Conservation (phyloP, 2,113 vertebrate genomes). For the Rhinichthys klamathensis region DNA sequence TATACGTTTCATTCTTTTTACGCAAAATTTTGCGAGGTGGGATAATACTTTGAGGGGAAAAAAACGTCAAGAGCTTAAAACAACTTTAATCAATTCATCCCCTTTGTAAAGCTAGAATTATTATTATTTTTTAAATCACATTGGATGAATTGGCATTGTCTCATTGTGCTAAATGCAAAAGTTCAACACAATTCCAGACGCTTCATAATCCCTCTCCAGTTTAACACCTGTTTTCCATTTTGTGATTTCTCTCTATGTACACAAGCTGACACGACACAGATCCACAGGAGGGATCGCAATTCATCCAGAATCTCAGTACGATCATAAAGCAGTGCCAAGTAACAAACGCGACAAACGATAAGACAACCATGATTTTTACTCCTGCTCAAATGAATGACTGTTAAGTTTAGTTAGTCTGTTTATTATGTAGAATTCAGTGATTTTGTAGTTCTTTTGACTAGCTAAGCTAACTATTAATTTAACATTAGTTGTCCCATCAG, state of each 20-base stretch:
- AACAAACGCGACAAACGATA: neutral
- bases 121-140: neutral
- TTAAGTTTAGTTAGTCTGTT: neutral
- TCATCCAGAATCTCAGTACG: constrained; percentile 1
- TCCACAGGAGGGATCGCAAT: constrained; percentile 14
- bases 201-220: constrained; percentile 6
- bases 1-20: neutral
- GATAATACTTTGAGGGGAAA: neutral
- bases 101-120: neutral
- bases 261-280: neutral
- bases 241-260: constrained; percentile 21
- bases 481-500: neutral
- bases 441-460: neutral
- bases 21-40: neutral
- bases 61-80: neutral
- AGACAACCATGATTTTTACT: neutral
- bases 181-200: neutral
- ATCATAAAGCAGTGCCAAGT: neutral
- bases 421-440: neutral
- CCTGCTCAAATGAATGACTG: neutral
- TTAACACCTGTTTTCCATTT: constrained; percentile 35
- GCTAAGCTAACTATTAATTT: neutral
- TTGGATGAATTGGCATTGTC: neutral
- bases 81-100: neutral
- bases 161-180: neutral